phyloP scores from a whole-genome alignment of 2,888 invertebrate species.

The Leptopilina drosophilae region DNA sequence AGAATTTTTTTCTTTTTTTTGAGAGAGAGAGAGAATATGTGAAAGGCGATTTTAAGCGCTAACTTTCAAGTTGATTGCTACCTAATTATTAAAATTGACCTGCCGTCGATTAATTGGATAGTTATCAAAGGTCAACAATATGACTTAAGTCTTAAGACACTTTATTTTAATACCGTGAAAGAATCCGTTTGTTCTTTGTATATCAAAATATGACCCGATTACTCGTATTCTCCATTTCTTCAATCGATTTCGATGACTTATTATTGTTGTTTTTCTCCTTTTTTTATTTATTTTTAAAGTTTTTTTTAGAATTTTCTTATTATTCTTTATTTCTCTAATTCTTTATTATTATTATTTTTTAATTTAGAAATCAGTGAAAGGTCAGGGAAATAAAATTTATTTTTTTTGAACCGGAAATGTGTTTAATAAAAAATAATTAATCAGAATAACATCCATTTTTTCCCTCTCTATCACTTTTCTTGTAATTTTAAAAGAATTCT shows the following conservation, averaged over 20 bases:
- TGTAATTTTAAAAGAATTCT: no score
- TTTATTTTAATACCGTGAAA: slow-evolving; percentile 56
- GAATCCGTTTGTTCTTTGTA: slow-evolving; percentile 60
- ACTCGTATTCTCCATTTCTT: slow-evolving; percentile 7
- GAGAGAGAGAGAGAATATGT: background rate
- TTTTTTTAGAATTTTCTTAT: background rate
- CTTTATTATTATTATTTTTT: background rate
- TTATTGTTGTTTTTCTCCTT: background rate
- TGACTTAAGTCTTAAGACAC: slow-evolving; percentile 54
- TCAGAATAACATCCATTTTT: no score
- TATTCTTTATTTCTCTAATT: no score
- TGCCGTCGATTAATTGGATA: slow-evolving; percentile 65
- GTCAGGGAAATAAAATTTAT: no score
- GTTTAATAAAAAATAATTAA: no score
- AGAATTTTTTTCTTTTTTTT: no score
- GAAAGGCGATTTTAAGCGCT: background rate
- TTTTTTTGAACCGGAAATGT: no score
- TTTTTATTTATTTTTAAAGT: background rate
- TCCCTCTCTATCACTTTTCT: no score
- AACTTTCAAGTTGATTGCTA: slow-evolving; percentile 23
- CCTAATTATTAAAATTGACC: slow-evolving; percentile 68
- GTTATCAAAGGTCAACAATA: slow-evolving; percentile 66
- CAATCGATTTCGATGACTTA: background rate
- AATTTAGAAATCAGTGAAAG: no score
- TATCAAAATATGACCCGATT: slow-evolving; percentile 48